Evolutionary conservation across 2,797 vertebrate species (phyloP), one percentile per base, ranked within the genome.

Genomic region (Ciconia nigra): DNA sequence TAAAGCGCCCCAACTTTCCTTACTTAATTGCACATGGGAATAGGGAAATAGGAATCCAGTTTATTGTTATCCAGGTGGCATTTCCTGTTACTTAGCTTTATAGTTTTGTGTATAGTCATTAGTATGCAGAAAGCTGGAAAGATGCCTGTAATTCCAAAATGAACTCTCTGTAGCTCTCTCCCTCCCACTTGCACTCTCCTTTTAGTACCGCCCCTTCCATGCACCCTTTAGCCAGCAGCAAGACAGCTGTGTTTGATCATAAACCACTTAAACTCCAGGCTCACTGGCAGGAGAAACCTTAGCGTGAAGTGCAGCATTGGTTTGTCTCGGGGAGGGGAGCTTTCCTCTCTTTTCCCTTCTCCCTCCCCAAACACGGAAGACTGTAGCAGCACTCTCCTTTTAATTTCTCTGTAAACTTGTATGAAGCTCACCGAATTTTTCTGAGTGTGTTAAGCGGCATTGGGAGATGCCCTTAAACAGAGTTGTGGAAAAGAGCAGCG

Each of bases 181-280:
- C 52, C 80, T 93, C 95, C 96, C 89, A 69, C 84, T 90, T 92
- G 80, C 83, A 67, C 95, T 94, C 88, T 82, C 67, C 73, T 74
- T 90, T 91, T 91, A 76, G 97, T 94, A 92, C 98, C 98, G 95
- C 98, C 98, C 93, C 95, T 98, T 94, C 96, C 88, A 95, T 95
- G 87, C 97, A 85, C 95, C 58, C 97, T 93, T 90, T 96, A 96
- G 98, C 97, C 97, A 97, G 97, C 97, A 98, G 98, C 96, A 87
- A 97, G 98, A 98, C 98, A 98, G 98, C 98, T 98, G 98, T 95
- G 96, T 98, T 98, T 98, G 97, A 98, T 98, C 98, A 98, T 98
- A 97, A 97, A 97, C 94, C 98, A 97, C 98, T 97, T 97, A 95
- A 98, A 98, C 97, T 98, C 97, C 90, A 91, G 97, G 92, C 97